Conservation (phyloP, 2,888 invertebrate genomes). For the Drosophila ochracea region DNA sequence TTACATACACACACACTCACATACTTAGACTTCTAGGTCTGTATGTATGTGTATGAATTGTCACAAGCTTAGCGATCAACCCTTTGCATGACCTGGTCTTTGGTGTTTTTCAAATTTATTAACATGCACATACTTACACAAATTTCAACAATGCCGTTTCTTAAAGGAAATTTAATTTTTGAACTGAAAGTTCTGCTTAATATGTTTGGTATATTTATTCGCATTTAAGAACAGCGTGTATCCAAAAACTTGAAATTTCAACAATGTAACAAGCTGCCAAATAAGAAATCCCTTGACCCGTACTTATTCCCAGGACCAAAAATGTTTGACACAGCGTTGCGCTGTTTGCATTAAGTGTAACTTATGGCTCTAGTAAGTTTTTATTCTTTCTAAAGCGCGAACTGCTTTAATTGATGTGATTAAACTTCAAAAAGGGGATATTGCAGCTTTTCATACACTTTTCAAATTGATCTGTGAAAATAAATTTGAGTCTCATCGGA, state of each 20-base stretch:
- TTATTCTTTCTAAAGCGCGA: background rate
- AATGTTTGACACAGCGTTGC: background rate
- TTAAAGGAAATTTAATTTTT: background rate
- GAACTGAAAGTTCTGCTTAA: background rate
- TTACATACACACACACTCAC: background rate
- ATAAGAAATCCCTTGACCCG: background rate
- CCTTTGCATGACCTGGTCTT: constrained; percentile 5
- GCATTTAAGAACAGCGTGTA: background rate
- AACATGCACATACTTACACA: background rate
- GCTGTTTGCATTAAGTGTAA: background rate
- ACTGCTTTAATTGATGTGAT: background rate
- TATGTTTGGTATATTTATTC: background rate
- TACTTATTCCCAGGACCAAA: background rate
- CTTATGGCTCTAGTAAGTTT: background rate
- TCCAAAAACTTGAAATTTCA: background rate
- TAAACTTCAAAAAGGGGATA: background rate
- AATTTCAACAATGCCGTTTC: background rate
- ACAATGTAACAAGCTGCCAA: background rate
- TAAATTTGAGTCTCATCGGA: background rate
- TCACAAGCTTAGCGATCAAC: constrained; percentile 18
- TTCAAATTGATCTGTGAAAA: background rate
- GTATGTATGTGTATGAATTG: background rate
- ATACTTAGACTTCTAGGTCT: background rate
- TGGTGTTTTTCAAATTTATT: background rate
- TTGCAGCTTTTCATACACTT: background rate